phyloP scores from a whole-genome alignment of 2,888 invertebrate genomes.

The Yponomeuta cagnagella region DNA sequence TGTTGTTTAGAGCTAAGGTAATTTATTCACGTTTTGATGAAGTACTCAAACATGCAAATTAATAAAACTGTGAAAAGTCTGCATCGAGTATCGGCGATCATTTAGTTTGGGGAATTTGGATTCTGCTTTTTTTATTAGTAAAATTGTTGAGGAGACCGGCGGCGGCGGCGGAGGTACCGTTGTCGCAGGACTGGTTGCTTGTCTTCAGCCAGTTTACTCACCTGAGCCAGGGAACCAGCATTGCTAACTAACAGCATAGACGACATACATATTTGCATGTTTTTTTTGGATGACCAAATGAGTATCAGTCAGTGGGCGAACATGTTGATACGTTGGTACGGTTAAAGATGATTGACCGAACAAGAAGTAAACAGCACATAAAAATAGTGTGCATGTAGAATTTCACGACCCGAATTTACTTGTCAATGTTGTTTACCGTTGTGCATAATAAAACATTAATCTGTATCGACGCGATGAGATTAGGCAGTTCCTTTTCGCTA shows the following conservation, averaged over 20 bases:
- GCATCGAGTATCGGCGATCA: background rate
- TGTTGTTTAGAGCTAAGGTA: background rate
- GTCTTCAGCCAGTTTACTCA: background rate
- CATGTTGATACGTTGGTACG: conserved; percentile 27
- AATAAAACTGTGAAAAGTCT: conserved; percentile 6
- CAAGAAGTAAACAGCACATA: conserved; percentile 21
- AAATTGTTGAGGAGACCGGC: background rate
- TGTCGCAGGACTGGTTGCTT: background rate
- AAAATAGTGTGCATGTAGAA: conserved; percentile 2
- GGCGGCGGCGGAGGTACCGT: conserved; percentile 9
- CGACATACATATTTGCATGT: conserved; percentile 35
- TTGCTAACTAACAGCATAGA: background rate
- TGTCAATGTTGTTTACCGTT: conserved; percentile 12
- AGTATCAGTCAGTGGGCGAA: conserved; percentile 30
- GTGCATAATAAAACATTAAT: conserved; percentile 7
- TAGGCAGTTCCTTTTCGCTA: conserved; percentile 7
- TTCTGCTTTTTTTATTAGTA: background rate
- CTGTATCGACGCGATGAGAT: conserved; percentile 1
- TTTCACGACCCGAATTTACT: conserved; percentile 8
- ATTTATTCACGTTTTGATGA: conserved; percentile 1
- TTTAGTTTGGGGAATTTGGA: background rate
- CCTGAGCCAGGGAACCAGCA: background rate
- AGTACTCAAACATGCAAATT: background rate
- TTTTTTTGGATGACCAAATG: conserved; percentile 39
- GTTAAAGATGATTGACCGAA: conserved; percentile 26